phyloP scores from a whole-genome alignment of 2,888 invertebrate genomes.

The Amorpha juglandis region DNA sequence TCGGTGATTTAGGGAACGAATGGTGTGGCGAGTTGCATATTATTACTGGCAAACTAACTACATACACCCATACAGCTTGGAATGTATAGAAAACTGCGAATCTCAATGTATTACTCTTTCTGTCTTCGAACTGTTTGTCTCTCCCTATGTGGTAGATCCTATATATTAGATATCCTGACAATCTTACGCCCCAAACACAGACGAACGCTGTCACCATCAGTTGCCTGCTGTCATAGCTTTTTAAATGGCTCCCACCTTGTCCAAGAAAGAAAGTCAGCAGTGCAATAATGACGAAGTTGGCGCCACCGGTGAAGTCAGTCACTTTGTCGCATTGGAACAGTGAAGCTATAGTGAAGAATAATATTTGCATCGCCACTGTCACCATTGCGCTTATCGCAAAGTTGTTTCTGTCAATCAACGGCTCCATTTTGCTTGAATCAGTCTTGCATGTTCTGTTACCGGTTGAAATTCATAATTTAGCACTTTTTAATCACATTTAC shows the following conservation, averaged over 20 bases:
- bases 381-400: slow-evolving; percentile 94
- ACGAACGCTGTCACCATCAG: slow-evolving; percentile 95
- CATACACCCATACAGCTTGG: slow-evolving; percentile 95
- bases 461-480: slow-evolving; percentile 9
- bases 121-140: slow-evolving; percentile 95
- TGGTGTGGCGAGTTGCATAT: slow-evolving; percentile 94
- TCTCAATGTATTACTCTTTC: slow-evolving; percentile 92
- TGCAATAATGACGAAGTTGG: slow-evolving; percentile 95
- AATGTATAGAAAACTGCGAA: slow-evolving; percentile 98
- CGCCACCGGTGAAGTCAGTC: slow-evolving; percentile 96
- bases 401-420: slow-evolving; percentile 92
- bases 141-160: slow-evolving; percentile 95
- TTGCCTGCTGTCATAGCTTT: slow-evolving; percentile 94
- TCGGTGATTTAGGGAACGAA: slow-evolving; percentile 89
- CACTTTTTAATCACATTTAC: background rate
- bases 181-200: slow-evolving; percentile 93
- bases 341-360: slow-evolving; percentile 94
- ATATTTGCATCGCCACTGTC: slow-evolving; percentile 92
- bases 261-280: slow-evolving; percentile 94
- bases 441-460: slow-evolving; percentile 47
- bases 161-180: slow-evolving; percentile 95
- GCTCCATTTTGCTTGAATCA: slow-evolving; percentile 84
- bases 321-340: slow-evolving; percentile 95
- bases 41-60: slow-evolving; percentile 95
- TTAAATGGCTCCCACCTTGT: slow-evolving; percentile 87